Evolutionary conservation across 2,797 vertebrate genomes (phyloP), one percentile per base, ranked within the genome.

Genomic region (Smutsia temminckii): DNA sequence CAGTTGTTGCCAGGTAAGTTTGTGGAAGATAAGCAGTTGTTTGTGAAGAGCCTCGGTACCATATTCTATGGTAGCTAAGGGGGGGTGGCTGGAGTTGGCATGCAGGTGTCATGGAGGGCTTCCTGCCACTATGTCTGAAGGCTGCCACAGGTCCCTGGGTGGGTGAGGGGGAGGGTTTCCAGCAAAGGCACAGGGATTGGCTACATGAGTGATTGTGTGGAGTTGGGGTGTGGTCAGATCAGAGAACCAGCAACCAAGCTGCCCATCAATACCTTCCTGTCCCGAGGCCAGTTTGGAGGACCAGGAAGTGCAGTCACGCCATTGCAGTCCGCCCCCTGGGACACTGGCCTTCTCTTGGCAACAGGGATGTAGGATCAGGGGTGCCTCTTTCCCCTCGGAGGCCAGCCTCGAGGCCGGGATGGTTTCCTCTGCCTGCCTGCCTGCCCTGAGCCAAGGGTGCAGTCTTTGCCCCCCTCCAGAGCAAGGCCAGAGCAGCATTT

Each of bases 1-100:
- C 74, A 66, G 51, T 16, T 74, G 49, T 93, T 79, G 72, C 88
- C 85, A 86, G 74, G 69, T 94, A 93, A 77, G 77, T 85, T 66
- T 64, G 61, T 85, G 63, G 71, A 79, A 29, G 55, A 53, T 46
- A 72, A 84, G 71, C 75, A 81, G 20, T n/a, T 93, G 14, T 34
- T 8, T 6, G 12, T 46, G 78, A 49, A 64, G 64, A 84, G 53
- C 55, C 55, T 16, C 16, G 59, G 21, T 34, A 46, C 53, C 40
- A 17, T 51, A 88, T 16, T 72, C 37, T 37, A 6, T 7, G 27
- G 83, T 68, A 40, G 13, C 40, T 37, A 25, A 14, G 51, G 51
- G 2, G 25, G 42, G 32, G 53, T 29, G 40, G 7, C 18, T 5
- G 2, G 25, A 42, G 84, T 74, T 11, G 34, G 63, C 72, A n/a